phyloP scores from a whole-genome alignment of 2,797 vertebrate species.

The Sylvilagus floridanus region DNA sequence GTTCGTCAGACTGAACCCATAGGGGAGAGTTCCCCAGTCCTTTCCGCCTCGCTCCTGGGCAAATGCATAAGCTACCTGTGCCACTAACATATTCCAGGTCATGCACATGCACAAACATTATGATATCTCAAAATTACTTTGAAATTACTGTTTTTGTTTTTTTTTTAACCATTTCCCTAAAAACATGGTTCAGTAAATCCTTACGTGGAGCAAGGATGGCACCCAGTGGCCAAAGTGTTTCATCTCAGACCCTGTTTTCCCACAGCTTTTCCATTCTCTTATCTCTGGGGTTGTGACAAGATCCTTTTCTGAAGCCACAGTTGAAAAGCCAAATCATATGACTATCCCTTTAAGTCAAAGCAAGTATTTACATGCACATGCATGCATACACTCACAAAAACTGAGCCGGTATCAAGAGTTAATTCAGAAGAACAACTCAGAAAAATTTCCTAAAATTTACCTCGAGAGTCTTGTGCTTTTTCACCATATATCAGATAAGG shows the following conservation, averaged over 20 bases:
- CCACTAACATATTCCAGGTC: conserved; percentile 74
- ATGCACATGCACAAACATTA: conserved; percentile 72
- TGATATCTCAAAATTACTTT: conserved; percentile 77
- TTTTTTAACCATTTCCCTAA: conserved; percentile 80
- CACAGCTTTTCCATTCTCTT: conserved; percentile 48
- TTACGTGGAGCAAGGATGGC: conserved; percentile 90
- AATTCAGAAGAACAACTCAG: conserved; percentile 28
- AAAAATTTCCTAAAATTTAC: not conserved
- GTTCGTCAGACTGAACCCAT: not conserved
- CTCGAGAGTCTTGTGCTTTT: not conserved
- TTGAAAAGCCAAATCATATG: conserved; percentile 32
- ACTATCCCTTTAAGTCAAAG: not conserved
- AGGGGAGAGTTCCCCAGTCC: not conserved
- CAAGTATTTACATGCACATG: not conserved
- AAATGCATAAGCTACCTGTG: conserved; percentile 41
- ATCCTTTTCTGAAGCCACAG: conserved; percentile 2
- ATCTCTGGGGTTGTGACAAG: not conserved
- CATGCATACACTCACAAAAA: not conserved
- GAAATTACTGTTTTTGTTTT: conserved; percentile 72
- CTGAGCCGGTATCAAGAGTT: not conserved
- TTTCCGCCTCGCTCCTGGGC: not conserved
- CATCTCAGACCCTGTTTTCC: conserved; percentile 79
- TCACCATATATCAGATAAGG: not conserved
- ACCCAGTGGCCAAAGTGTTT: conserved; percentile 89
- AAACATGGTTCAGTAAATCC: conserved; percentile 68